phyloP scores from a whole-genome alignment of 2,888 invertebrate species.

The Strigamia maritima region DNA sequence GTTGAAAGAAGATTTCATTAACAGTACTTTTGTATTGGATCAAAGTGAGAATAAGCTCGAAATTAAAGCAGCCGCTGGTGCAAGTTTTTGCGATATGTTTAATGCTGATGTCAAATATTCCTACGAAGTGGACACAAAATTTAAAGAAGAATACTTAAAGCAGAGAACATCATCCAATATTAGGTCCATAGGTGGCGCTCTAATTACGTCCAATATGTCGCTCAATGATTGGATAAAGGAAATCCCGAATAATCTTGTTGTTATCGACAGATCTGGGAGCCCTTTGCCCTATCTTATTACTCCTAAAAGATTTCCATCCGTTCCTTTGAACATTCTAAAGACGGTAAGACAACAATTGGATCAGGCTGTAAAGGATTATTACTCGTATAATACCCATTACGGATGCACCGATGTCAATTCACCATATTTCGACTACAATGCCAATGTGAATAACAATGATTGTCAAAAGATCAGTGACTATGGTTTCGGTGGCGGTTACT shows the following conservation, averaged over 20 bases:
- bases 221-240: background rate
- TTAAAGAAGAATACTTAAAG: background rate
- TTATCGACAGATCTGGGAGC: constrained; percentile 3
- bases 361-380: background rate
- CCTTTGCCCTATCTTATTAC: background rate
- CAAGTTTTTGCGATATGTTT: background rate
- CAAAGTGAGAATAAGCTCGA: background rate
- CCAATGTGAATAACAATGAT: constrained; percentile 1
- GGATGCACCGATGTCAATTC: constrained; percentile 29
- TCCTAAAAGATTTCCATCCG: background rate
- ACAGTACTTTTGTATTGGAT: background rate
- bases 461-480: constrained; percentile 13
- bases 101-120: background rate
- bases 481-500: background rate
- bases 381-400: constrained; percentile 17
- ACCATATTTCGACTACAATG: constrained; percentile 24
- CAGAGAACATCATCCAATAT: background rate
- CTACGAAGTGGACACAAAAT: background rate
- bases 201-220: background rate
- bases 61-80: constrained; percentile 29
- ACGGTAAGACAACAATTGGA: background rate
- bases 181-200: background rate
- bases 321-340: background rate
- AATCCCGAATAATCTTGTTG: constrained; percentile 1
- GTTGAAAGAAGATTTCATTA: constrained; percentile 10